A percentile compares a stretch with the other conserved stretches of the same genome.
Evolutionary conservation across 2,888 invertebrate species (phyloP).

Genomic region (Chelonus formosanus): DNA sequence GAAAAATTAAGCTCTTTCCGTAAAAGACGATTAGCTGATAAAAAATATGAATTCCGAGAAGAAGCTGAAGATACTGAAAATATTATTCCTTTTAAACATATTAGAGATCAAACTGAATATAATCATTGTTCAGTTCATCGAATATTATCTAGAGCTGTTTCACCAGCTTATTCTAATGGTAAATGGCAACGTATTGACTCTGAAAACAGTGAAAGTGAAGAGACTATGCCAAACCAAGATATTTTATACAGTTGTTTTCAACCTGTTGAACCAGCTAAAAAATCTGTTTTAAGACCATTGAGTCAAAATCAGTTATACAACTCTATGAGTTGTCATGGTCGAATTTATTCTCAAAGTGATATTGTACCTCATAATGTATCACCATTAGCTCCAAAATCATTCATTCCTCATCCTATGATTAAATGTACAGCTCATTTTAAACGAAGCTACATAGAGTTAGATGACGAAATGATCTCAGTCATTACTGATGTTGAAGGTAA

Average conservation of each 20-base stretch:
- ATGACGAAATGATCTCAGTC: conserved; percentile 76
- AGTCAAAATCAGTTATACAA: conserved; percentile 62
- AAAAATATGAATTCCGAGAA: conserved; percentile 91
- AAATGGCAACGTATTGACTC: conserved; percentile 56
- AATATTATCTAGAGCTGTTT: conserved; percentile 52
- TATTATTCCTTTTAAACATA: conserved; percentile 67
- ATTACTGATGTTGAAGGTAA: conserved; percentile 78
- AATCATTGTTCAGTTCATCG: conserved; percentile 53
- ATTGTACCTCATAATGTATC: conserved; percentile 47
- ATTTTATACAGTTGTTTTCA: conserved; percentile 48
- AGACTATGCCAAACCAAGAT: conserved; percentile 60
- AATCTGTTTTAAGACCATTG: conserved; percentile 61
- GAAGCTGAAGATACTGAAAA: conserved; percentile 74
- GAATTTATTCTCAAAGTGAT: conserved; percentile 50
- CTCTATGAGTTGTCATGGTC: conserved; percentile 53
- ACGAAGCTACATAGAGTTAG: conserved; percentile 75
- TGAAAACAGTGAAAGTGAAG: conserved; percentile 60
- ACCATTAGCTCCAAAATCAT: conserved; percentile 58
- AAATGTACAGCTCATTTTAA: conserved; percentile 75
- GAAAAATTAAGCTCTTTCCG: conserved; percentile 88
- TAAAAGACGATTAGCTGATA: conserved; percentile 85
- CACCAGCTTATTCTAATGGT: conserved; percentile 55
- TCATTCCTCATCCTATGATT: conserved; percentile 60
- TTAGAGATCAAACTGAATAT: conserved; percentile 60
- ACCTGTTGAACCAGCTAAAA: conserved; percentile 54